Evolutionary conservation across 2,888 invertebrate genomes (phyloP).

Genomic region (Campoplex capitator): DNA sequence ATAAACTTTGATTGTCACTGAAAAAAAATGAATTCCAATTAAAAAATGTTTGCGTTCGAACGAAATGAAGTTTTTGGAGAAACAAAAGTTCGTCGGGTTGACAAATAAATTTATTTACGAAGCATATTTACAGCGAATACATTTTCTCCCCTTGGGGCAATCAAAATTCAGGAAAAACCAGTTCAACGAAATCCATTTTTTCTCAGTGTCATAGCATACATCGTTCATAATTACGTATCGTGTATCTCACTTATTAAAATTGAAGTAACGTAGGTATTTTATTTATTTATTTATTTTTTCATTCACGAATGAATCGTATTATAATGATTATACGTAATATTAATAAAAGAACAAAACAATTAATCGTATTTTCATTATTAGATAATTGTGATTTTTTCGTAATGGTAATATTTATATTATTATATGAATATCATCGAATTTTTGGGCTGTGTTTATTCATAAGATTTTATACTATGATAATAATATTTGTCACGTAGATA

Average conservation of each 20-base stretch:
- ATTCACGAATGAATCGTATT: constrained; percentile 62
- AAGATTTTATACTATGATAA: constrained; percentile 42
- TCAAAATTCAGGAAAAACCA: not conserved
- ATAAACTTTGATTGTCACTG: constrained; percentile 27
- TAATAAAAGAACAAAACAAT: constrained; percentile 41
- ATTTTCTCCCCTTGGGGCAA: not conserved
- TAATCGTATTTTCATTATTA: constrained; percentile 65
- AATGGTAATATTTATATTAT: constrained; percentile 52
- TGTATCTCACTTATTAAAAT: constrained; percentile 47
- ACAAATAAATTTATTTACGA: not conserved
- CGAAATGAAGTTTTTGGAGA: not conserved
- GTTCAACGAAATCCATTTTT: constrained; percentile 27
- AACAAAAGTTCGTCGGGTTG: not conserved
- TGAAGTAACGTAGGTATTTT: constrained; percentile 64
- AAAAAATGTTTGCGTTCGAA: not conserved
- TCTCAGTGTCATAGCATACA: constrained; percentile 11
- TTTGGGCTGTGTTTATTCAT: constrained; percentile 63
- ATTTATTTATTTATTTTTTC: constrained; percentile 7
- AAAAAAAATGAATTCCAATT: constrained; percentile 43
- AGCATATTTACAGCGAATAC: not conserved
- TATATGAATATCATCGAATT: constrained; percentile 52
- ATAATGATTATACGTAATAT: constrained; percentile 51
- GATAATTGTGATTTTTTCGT: constrained; percentile 66
- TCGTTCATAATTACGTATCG: constrained; percentile 55
- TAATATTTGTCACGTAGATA: constrained; percentile 56